Evolutionary conservation across 2,113 vertebrate genomes (phyloP), one percentile per base, ranked within the genome.

Genomic region (Eublepharis macularius): DNA sequence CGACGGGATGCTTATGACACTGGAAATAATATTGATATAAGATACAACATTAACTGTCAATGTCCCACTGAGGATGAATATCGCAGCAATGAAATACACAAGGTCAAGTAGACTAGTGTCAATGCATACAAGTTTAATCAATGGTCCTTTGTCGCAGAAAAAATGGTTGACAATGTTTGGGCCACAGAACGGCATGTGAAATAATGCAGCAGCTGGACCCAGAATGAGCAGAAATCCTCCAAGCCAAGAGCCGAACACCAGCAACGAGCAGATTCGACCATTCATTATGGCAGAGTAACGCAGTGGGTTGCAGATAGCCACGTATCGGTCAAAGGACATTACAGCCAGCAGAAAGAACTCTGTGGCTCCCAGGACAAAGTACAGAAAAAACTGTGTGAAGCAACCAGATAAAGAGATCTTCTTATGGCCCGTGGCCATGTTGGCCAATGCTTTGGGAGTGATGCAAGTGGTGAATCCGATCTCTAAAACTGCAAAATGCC

Each of bases 281-380:
- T 70, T 89, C 94, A 93, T 93, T 24, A 94, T 91, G 14, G 83
- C 65, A 4, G 43, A 12, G 47, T 93, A 92, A 13, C 83, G 74
- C 24, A 87, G 54, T 0, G 91, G 92, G 47, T 72, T 86, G 60
- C 91, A 92, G 43, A 93, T 92, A 65, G 92, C 91, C 1, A 85
- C 76, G 11, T 91, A 92, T n/a, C 85, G 60, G 49, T 93, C 91
- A 21, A 84, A 89, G 19, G 92, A 90, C 92, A 93, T 93, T 34
- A 88, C 34, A 1, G 92, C 76, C 49, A 93, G 26, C 1, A 89
- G 63, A 39, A 92, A 47, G 36, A 84, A 87, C 66, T 92, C 90
- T 6, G 83, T 43, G 17, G 81, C 81, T 47, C 78, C 89, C 13
- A 92, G 69, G 14, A 79, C 65, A 45, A 91, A 86, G 51, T 87